These are phyloP conservation scores for Enteromius fasciolatus DNA, from an alignment of 2,797 vertebrate species.

Conservation along the genomic window DNA sequence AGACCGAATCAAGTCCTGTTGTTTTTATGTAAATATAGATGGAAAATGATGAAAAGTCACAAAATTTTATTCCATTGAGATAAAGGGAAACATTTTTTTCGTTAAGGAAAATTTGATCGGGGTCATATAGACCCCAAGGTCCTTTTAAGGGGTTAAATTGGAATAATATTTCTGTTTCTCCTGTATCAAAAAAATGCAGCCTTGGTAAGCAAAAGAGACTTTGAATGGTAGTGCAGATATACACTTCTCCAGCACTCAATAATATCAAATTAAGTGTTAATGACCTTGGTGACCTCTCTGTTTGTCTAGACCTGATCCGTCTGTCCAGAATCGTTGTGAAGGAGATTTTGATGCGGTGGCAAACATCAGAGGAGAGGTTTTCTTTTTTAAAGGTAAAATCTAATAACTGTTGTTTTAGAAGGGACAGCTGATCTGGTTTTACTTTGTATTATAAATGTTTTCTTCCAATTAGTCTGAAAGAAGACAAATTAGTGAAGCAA, in stretches of 20 bases:
- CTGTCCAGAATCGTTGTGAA: conserved; percentile 76
- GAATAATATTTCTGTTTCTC: no score
- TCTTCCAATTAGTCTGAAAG: background rate
- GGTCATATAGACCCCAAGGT: no score
- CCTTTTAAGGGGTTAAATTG: no score
- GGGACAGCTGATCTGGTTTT: background rate
- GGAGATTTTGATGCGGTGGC: conserved; percentile 86
- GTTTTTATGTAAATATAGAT: no score
- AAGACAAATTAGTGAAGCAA: background rate
- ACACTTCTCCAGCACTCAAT: background rate
- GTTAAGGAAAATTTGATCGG: no score
- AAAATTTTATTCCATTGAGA: no score
- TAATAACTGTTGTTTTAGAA: background rate
- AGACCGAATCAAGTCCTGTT: no score
- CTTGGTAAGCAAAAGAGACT: background rate
- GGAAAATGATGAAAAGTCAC: no score
- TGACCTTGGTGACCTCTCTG: background rate
- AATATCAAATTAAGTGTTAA: background rate
- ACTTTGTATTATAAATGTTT: background rate
- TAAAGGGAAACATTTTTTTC: no score
- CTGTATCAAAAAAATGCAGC: no score
- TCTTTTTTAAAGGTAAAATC: conserved; percentile 86
- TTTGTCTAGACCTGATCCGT: conserved; percentile 68
- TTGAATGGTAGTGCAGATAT: background rate
- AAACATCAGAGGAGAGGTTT: conserved; percentile 87